Evolutionary conservation across 2,797 vertebrate genomes (phyloP).

Genomic region (Xenops minutus): DNA sequence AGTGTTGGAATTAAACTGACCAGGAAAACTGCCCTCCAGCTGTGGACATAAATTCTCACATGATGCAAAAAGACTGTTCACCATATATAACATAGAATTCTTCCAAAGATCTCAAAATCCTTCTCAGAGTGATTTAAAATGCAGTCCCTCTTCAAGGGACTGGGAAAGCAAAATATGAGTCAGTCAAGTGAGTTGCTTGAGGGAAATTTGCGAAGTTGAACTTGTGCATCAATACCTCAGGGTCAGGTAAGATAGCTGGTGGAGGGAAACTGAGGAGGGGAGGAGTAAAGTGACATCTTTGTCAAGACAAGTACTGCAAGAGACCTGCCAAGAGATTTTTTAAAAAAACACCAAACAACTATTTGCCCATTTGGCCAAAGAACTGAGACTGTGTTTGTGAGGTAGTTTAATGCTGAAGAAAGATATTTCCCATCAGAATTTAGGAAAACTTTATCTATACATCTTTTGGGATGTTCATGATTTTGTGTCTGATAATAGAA

Average conservation of each 20-base stretch:
- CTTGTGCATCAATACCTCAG: neutral
- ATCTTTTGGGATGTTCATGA: constrained; percentile 68
- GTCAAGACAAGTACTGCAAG: neutral
- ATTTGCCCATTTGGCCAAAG: neutral
- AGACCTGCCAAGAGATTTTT: neutral
- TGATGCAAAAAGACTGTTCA: neutral
- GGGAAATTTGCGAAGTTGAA: neutral
- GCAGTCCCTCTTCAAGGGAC: neutral
- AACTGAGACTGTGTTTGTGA: neutral
- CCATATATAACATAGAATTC: neutral
- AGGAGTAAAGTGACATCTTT: neutral
- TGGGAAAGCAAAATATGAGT: neutral
- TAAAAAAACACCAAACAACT: neutral
- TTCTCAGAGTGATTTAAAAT: neutral
- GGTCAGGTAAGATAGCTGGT: neutral
- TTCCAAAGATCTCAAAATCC: neutral
- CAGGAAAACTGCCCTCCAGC: neutral
- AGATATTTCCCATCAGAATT: neutral
- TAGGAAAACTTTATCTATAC: neutral
- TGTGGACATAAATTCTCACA: neutral
- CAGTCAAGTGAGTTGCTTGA: neutral
- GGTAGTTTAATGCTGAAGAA: neutral
- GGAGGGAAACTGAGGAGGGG: neutral
- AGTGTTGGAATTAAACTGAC: neutral
- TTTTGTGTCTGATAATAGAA: constrained; percentile 65